phyloP scores from a whole-genome alignment of 2,113 vertebrate genomes.

The Sturnira hondurensis region DNA sequence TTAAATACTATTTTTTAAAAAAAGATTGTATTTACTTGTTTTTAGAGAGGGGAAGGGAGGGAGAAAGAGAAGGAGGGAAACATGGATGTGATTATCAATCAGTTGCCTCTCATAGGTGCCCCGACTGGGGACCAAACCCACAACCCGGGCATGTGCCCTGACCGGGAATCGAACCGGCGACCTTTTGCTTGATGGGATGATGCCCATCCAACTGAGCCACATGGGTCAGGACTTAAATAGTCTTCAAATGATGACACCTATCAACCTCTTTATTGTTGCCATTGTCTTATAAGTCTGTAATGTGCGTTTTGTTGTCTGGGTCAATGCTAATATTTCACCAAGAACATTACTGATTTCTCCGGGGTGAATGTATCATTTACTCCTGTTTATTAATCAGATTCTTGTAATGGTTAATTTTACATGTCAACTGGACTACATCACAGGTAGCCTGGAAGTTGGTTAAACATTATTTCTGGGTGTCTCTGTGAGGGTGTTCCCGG shows the following conservation, averaged over 20 bases:
- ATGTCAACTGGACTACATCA: not conserved
- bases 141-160: not conserved
- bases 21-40: not conserved
- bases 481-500: not conserved
- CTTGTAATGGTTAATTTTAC: not conserved
- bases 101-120: not conserved
- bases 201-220: not conserved
- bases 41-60: not conserved
- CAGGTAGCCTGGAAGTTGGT: not conserved
- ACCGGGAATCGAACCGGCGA: no score
- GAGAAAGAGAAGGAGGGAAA: not conserved
- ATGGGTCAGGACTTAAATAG: not conserved
- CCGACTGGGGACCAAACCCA: not conserved
- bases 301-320: not conserved
- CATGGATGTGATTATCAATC: not conserved
- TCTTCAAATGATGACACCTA: not conserved
- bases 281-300: accelerated
- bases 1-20: not conserved
- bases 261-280: accelerated
- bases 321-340: not conserved
- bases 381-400: not conserved
- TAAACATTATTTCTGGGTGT: not conserved
- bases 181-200: no score
- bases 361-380: not conserved
- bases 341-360: not conserved